Conservation (phyloP, 1,140 invertebrate species). For the Phthorimaea operculella region DNA sequence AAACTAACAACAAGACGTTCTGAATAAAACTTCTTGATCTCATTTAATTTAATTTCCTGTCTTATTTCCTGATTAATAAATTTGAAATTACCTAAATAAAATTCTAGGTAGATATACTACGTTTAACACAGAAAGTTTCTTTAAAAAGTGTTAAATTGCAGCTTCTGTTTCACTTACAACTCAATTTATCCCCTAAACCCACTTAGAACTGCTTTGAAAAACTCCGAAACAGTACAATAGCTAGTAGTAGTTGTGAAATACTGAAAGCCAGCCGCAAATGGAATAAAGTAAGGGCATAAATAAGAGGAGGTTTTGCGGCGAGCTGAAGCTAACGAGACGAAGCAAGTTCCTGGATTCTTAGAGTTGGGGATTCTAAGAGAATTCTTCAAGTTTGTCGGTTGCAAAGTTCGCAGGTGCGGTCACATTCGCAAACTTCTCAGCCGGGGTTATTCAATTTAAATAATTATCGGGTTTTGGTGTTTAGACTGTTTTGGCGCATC, state of each 20-base stretch:
- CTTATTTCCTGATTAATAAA: too few relatives aligned
- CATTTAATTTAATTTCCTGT: too few relatives aligned
- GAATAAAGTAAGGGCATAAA: constrained; percentile 58
- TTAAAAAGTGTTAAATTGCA: too few relatives aligned
- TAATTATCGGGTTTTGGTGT: constrained; percentile 20
- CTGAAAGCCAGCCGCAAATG: constrained; percentile 34
- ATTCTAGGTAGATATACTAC: too few relatives aligned
- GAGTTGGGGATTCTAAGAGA: constrained; percentile 53
- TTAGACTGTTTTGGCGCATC: background rate
- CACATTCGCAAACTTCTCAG: constrained; percentile 29
- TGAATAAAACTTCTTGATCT: too few relatives aligned
- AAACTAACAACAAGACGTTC: too few relatives aligned
- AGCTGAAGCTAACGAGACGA: constrained; percentile 45
- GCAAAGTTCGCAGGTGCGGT: constrained; percentile 44
- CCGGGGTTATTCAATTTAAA: constrained; percentile 42
- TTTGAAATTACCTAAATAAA: too few relatives aligned
- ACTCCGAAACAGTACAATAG: background rate
- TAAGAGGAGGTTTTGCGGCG: constrained; percentile 52
- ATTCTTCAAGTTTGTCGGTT: constrained; percentile 46
- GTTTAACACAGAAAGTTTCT: too few relatives aligned
- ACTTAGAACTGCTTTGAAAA: background rate
- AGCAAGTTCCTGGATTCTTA: constrained; percentile 47
- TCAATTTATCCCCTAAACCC: too few relatives aligned
- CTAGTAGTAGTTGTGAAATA: background rate
- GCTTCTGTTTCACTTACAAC: too few relatives aligned